Base-by-base conservation (phyloP, 2,888 invertebrate genomes). In the Phortica okadai region DNA sequence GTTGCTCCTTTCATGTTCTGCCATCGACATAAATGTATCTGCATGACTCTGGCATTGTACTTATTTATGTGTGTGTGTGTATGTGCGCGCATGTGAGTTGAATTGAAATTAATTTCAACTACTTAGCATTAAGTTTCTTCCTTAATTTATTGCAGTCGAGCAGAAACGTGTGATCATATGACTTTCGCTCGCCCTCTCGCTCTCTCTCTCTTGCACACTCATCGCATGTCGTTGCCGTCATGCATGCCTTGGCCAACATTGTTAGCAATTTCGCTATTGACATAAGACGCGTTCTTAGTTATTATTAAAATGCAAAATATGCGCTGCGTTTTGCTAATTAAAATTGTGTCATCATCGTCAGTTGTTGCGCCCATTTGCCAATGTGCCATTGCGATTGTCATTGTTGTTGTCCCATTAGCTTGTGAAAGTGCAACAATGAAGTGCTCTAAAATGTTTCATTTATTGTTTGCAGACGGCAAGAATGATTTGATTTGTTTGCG, bases 261-360 rank as follows among this genome's bases (percentile, higher is more conserved):
- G 62, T 62, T 62, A 21, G n/a, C 6, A 8, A 1, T 25, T 62
- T 6, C 1, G 33, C 16, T 25, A 62, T 62, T 62, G 62, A 16
- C 10, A 25, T 25, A 25, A 62, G 62, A 62, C 21, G 25, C 76
- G 74, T 66, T 75, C 76, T 82, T 6, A 76, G 77, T 88, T 82
- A 84, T 88, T 82, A 84, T 85, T 88, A 88, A 87, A 88, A 85
- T 88, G 88, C 86, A 80, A 88, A 88, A 88, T 88, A 85, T 80
- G 87, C 79, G 79, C 78, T 86, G 82, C 84, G 87, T 86, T 86
- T 85, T 79, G 82, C 83, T 85, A 88, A 85, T 85, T 88, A 88
- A 85, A 85, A 82, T 85, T 86, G 21, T 33, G 33, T 41, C 33
- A 16, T 42, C 59, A 8, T 11, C 21, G 74, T 42, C 74, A 72